phyloP scores from a whole-genome alignment of 2,797 vertebrate species.

The Acanthiza pusilla region DNA sequence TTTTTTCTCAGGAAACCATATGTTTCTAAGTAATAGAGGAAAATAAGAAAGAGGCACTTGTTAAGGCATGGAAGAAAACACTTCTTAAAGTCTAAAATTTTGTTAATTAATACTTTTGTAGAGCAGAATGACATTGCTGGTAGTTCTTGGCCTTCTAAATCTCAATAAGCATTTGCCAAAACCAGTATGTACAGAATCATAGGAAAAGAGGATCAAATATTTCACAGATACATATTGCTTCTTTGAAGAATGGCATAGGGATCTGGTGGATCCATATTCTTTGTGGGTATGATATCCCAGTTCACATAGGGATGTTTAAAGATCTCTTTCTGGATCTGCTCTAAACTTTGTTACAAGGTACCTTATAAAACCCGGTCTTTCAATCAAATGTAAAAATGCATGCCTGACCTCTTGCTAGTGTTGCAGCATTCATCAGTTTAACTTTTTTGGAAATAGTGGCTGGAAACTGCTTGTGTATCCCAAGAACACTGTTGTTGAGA shows the following conservation, averaged over 20 bases:
- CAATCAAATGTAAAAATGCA: neutral
- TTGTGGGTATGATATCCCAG: neutral
- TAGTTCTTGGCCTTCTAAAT: neutral
- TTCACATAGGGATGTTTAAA: neutral
- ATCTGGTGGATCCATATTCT: neutral
- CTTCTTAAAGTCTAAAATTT: neutral
- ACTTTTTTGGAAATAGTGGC: neutral
- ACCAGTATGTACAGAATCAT: neutral
- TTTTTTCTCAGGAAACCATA: neutral
- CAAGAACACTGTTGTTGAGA: neutral
- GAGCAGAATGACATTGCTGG: neutral
- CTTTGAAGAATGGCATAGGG: neutral
- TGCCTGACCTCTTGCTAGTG: neutral
- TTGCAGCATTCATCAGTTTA: neutral
- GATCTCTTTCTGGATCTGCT: neutral
- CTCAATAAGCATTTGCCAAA: neutral
- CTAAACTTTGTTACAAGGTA: neutral
- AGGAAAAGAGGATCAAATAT: neutral
- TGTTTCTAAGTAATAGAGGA: neutral
- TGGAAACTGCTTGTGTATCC: neutral
- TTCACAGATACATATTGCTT: neutral
- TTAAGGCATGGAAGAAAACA: neutral
- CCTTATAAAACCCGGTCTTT: neutral
- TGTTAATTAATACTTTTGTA: neutral
- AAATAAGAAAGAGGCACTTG: neutral